These are phyloP conservation scores for Xenopus borealis DNA, from an alignment of 2,113 vertebrate species.

Conservation along the genomic window DNA sequence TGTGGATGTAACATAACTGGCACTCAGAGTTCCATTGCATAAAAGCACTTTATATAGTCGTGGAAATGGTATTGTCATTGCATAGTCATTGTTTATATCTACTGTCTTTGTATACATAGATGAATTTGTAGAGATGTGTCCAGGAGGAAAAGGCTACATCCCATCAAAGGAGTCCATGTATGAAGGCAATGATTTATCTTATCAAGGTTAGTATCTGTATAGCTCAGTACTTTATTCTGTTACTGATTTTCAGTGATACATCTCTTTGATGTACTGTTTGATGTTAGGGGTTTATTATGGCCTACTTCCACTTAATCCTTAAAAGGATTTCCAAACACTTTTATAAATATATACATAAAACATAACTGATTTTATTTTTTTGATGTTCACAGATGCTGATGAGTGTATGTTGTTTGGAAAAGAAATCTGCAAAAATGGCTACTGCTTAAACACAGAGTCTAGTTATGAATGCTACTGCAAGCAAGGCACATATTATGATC, in stretches of 20 bases:
- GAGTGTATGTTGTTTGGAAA: constrained; percentile 87
- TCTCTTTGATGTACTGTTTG: too few relatives aligned
- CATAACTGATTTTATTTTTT: neutral
- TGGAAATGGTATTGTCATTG: too few relatives aligned
- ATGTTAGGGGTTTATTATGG: too few relatives aligned
- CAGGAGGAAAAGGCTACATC: constrained; percentile 84
- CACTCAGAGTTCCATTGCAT: too few relatives aligned
- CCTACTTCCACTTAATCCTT: too few relatives aligned
- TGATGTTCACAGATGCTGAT: constrained; percentile 79
- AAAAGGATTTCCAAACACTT: too few relatives aligned
- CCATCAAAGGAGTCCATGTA: constrained; percentile 73
- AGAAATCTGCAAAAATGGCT: constrained; percentile 95
- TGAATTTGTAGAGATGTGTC: constrained; percentile 90
- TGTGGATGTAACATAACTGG: too few relatives aligned
- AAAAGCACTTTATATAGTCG: too few relatives aligned
- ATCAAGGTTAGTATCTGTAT: constrained; percentile 70
- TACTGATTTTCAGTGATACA: neutral
- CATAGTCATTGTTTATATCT: constrained; percentile 7
- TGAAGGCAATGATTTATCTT: constrained; percentile 62
- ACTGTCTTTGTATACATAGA: constrained; percentile 61
- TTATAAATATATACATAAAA: too few relatives aligned
- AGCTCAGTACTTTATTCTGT: neutral
- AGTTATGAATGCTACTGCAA: constrained; percentile 96
- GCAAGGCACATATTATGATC: constrained; percentile 88
- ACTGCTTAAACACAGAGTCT: constrained; percentile 81